phyloP scores from a whole-genome alignment of 2,797 vertebrate genomes.

The Chromis chromis region DNA sequence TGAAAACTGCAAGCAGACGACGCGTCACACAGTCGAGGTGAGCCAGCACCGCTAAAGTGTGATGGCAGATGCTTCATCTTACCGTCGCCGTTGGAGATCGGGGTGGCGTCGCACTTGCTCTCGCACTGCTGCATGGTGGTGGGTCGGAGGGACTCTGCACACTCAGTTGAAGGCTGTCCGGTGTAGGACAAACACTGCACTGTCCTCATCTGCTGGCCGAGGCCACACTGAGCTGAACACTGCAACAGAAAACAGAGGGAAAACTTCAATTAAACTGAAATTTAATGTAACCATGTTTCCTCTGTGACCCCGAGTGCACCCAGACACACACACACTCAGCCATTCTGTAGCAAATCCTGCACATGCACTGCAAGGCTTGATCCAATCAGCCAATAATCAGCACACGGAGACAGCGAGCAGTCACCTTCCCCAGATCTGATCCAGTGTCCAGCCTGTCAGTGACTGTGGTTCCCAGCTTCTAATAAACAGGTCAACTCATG shows the following conservation, averaged over 20 bases:
- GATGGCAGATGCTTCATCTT: slow-evolving; percentile 63
- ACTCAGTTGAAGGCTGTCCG: slow-evolving; percentile 93
- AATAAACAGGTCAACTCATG: slow-evolving; percentile 10
- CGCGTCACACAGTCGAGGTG: no score
- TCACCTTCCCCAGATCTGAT: slow-evolving; percentile 40
- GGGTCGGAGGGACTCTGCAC: slow-evolving; percentile 89
- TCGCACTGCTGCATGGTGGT: slow-evolving; percentile 97
- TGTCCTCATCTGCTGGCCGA: slow-evolving; percentile 96
- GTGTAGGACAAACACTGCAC: slow-evolving; percentile 97
- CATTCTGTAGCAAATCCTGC: slow-evolving; percentile 18
- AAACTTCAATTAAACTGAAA: not conserved
- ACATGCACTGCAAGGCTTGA: slow-evolving; percentile 21
- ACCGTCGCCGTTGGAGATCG: slow-evolving; percentile 94
- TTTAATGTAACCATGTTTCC: slow-evolving; percentile 17
- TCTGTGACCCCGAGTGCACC: slow-evolving; percentile 26
- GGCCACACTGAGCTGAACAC: slow-evolving; percentile 98
- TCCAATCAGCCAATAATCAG: slow-evolving; percentile 56
- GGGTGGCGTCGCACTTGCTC: slow-evolving; percentile 96
- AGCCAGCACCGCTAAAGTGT: no score
- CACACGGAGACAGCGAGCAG: slow-evolving; percentile 20
- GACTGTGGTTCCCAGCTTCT: slow-evolving; percentile 1
- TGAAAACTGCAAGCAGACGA: no score
- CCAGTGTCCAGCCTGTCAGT: slow-evolving; percentile 11
- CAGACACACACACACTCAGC: slow-evolving; percentile 16
- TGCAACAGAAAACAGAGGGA: slow-evolving; percentile 64